Conservation (phyloP, 1,140 invertebrate species). For the Diploscapter pachys region DNA sequence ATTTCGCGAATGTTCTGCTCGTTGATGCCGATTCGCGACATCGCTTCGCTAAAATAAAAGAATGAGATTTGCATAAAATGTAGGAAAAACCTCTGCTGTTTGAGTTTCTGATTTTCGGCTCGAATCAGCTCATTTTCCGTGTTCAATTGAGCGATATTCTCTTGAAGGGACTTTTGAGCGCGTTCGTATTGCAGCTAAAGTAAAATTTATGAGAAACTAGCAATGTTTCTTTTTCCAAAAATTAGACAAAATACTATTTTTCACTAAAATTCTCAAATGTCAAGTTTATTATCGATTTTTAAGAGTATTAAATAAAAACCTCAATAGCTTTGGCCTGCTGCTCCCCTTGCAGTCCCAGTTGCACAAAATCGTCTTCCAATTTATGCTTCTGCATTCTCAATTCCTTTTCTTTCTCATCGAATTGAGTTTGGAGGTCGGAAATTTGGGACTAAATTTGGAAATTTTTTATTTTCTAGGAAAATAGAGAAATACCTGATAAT, state of each 20-base stretch:
- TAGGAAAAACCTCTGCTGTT: slow-evolving; percentile 56
- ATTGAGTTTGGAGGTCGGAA: slow-evolving; percentile 39
- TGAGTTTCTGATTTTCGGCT: slow-evolving; percentile 77
- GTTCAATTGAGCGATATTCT: slow-evolving; percentile 71
- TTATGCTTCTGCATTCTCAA: slow-evolving; percentile 66
- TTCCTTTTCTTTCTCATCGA: slow-evolving; percentile 50
- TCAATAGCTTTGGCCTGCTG: slow-evolving; percentile 45
- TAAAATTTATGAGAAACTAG: too few relatives aligned
- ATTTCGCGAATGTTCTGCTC: slow-evolving; percentile 44
- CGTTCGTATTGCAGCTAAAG: slow-evolving; percentile 28
- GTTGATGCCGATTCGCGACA: slow-evolving; percentile 7
- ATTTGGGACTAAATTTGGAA: slow-evolving; percentile 26
- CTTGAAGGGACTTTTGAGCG: slow-evolving; percentile 67
- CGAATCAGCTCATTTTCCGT: slow-evolving; percentile 75
- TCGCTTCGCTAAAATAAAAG: slow-evolving; percentile 16
- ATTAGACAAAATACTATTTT: too few relatives aligned
- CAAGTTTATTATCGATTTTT: too few relatives aligned
- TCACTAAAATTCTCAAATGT: too few relatives aligned
- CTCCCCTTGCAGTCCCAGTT: slow-evolving; percentile 44
- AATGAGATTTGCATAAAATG: not conserved
- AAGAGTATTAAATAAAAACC: not conserved
- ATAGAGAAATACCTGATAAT: slow-evolving; percentile 38
- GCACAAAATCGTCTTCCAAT: slow-evolving; percentile 65
- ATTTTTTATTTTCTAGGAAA: slow-evolving; percentile 11
- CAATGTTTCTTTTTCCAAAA: too few relatives aligned